Conservation (phyloP, 2,888 invertebrate species). For the Empis livida region DNA sequence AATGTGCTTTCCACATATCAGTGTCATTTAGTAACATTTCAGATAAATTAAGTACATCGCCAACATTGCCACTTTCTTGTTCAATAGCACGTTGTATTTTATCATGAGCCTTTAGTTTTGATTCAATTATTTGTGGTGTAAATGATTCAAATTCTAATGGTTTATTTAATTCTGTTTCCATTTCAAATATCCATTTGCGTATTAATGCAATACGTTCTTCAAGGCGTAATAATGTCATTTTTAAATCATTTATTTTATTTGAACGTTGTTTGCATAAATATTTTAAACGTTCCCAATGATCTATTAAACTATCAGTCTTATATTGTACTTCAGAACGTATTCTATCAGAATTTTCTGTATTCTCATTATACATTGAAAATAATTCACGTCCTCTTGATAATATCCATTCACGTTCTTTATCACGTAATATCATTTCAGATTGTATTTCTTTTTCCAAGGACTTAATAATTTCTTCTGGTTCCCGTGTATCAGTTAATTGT, state of each 20-base stretch:
- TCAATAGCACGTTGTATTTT: conserved; percentile 62
- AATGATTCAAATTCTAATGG: conserved; percentile 54
- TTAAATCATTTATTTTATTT: conserved; percentile 57
- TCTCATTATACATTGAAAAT: conserved; percentile 45
- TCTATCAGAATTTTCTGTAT: conserved; percentile 45
- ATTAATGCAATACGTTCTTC: conserved; percentile 61
- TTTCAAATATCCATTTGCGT: conserved; percentile 54
- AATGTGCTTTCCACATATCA: conserved; percentile 56
- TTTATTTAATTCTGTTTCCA: conserved; percentile 55
- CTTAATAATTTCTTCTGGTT: conserved; percentile 60
- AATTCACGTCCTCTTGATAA: conserved; percentile 52
- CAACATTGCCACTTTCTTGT: conserved; percentile 61
- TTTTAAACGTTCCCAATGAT: conserved; percentile 55
- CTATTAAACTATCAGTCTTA: conserved; percentile 46
- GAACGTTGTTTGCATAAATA: conserved; percentile 52
- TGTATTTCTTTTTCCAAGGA: conserved; percentile 61
- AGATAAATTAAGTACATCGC: conserved; percentile 65
- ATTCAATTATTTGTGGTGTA: conserved; percentile 51
- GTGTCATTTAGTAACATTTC: conserved; percentile 63
- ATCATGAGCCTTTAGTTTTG: conserved; percentile 57
- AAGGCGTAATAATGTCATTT: conserved; percentile 54
- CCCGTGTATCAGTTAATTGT: conserved; percentile 41
- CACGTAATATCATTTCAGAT: conserved; percentile 60
- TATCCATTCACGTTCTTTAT: conserved; percentile 68
- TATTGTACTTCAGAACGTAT: conserved; percentile 45